phyloP scores from a whole-genome alignment of 1,140 invertebrate genomes.

The Drusus annulatus region DNA sequence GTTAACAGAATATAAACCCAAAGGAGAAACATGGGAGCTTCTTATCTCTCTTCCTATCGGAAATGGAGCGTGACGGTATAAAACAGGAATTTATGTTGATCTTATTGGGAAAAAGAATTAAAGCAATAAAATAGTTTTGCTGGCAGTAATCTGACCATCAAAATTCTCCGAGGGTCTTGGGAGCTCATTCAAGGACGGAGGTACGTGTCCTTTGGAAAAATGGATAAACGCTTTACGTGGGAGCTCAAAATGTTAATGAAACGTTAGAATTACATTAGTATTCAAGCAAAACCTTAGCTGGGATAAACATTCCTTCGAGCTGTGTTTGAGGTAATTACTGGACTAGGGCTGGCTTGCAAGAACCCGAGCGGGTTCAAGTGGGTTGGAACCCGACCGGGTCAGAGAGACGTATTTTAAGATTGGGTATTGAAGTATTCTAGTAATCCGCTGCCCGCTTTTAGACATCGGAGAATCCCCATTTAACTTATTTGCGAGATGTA shows the following conservation, averaged over 20 bases:
- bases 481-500: no score
- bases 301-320: conserved; percentile 54
- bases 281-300: conserved; percentile 52
- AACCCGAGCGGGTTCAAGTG: no score
- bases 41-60: background rate
- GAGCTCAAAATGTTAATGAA: conserved; percentile 56
- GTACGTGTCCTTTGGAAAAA: conserved; percentile 52
- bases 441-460: no score
- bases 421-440: no score
- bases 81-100: conserved; percentile 39
- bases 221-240: conserved; percentile 58
- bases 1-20: background rate
- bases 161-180: conserved; percentile 49
- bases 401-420: no score
- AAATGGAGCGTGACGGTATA: conserved; percentile 2
- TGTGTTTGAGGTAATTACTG: conserved; percentile 53
- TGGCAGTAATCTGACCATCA: conserved; percentile 53
- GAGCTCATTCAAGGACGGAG: conserved; percentile 31
- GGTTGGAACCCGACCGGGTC: no score
- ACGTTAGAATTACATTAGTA: conserved; percentile 55
- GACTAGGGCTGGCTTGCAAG: no score
- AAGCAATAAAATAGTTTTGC: conserved; percentile 28
- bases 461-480: no score
- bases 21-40: background rate
- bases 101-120: conserved; percentile 2